Conservation (phyloP, 2,888 invertebrate species). For the Salticus scenicus region DNA sequence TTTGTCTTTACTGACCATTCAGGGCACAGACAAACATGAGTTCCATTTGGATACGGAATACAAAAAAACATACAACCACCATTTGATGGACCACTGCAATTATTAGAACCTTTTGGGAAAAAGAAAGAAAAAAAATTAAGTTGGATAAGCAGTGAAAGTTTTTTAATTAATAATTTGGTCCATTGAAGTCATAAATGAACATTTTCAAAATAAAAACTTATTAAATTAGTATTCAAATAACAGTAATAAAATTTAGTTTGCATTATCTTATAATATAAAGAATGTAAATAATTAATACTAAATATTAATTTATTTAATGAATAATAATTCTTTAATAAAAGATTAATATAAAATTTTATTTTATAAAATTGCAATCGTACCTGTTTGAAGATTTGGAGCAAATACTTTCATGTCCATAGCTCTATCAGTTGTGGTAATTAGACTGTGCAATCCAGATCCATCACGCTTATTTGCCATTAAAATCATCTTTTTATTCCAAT, state of each 20-base stretch:
- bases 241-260: no score
- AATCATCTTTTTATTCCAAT: conserved; percentile 86
- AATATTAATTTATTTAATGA: no score
- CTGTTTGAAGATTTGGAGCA: conserved; percentile 58
- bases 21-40: conserved; percentile 86
- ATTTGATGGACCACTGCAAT: conserved; percentile 79
- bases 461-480: conserved; percentile 87
- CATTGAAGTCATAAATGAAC: no score
- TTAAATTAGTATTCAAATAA: no score
- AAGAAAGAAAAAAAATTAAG: no score
- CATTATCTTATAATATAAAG: no score
- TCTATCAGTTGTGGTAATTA: conserved; percentile 81
- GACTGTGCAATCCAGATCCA: conserved; percentile 80
- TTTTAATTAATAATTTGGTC: no score
- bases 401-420: conserved; percentile 86
- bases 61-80: conserved; percentile 84
- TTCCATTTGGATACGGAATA: conserved; percentile 83
- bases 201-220: no score
- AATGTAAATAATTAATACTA: no score
- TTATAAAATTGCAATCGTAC: conserved; percentile 42
- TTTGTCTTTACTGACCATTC: conserved; percentile 79
- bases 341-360: no score
- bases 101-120: conserved; percentile 84
- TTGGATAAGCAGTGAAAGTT: no score
- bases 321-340: no score